Conservation (phyloP, 2,797 vertebrate genomes). For the Muscicapa striata region DNA sequence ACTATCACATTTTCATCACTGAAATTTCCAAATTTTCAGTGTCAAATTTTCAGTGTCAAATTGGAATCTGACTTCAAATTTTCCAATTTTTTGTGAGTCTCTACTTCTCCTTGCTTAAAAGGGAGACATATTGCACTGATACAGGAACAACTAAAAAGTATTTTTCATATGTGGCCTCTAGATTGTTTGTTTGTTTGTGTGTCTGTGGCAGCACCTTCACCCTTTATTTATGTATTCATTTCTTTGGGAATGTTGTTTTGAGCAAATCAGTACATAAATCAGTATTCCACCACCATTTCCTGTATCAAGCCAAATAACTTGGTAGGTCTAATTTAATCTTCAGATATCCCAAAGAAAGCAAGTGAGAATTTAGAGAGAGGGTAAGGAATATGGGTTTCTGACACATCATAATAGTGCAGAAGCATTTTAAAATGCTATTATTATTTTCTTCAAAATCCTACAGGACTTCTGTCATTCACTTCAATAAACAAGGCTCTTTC, state of each 20-base stretch:
- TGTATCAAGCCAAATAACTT: not conserved
- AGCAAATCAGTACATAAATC: not conserved
- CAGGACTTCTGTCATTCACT: not conserved
- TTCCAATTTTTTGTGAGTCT: not conserved
- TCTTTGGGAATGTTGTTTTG: not conserved
- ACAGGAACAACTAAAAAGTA: not conserved
- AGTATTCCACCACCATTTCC: not conserved
- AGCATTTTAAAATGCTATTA: not conserved
- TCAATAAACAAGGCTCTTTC: not conserved
- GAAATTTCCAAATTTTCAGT: not conserved
- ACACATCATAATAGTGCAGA: not conserved
- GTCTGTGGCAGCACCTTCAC: not conserved
- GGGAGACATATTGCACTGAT: fast-evolving
- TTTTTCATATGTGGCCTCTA: not conserved
- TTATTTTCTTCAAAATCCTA: not conserved
- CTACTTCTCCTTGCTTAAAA: not conserved
- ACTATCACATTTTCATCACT: not conserved
- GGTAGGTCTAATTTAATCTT: not conserved
- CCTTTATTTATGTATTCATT: not conserved
- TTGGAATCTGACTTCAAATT: not conserved
- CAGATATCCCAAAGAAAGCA: not conserved
- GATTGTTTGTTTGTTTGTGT: not conserved
- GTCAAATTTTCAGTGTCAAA: not conserved
- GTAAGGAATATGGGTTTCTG: not conserved
- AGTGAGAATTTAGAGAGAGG: not conserved